phyloP scores from a whole-genome alignment of 2,888 invertebrate species.

The Drosophila robusta region DNA sequence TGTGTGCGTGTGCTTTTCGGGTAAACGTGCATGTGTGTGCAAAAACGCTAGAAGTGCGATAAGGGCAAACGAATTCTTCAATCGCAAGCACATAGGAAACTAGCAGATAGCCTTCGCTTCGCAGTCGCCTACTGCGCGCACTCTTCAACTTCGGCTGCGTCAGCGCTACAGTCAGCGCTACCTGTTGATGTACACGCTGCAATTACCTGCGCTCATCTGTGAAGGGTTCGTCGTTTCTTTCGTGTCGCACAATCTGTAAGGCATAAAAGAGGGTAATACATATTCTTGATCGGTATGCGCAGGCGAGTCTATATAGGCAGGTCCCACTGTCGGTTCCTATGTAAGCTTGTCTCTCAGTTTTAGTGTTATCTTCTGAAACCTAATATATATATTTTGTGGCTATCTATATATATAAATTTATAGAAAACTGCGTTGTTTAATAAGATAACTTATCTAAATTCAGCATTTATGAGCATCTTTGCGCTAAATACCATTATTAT shows the following conservation, averaged over 20 bases:
- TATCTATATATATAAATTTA: too few relatives aligned
- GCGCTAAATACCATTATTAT: too few relatives aligned
- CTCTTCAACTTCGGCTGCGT: conserved; percentile 20
- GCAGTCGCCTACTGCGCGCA: conserved; percentile 2
- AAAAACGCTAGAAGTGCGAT: conserved; percentile 34
- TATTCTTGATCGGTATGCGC: too few relatives aligned
- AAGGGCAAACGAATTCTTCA: conserved; percentile 31
- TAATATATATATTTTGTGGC: too few relatives aligned
- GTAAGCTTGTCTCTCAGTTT: too few relatives aligned
- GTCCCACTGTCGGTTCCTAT: too few relatives aligned
- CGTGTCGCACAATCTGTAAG: neutral
- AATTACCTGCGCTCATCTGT: neutral
- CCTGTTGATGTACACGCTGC: conserved; percentile 42
- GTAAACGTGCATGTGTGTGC: conserved; percentile 16
- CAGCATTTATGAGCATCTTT: too few relatives aligned
- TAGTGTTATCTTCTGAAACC: too few relatives aligned
- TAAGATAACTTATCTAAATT: too few relatives aligned
- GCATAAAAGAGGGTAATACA: too few relatives aligned
- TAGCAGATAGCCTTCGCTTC: conserved; percentile 22
- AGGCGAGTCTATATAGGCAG: too few relatives aligned
- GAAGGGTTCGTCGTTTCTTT: neutral
- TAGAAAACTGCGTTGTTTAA: too few relatives aligned
- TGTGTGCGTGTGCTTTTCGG: neutral
- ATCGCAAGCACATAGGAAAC: conserved; percentile 36
- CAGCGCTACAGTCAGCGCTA: conserved; percentile 45